Conservation (phyloP, 2,888 invertebrate genomes). For the Rapana venosa region DNA sequence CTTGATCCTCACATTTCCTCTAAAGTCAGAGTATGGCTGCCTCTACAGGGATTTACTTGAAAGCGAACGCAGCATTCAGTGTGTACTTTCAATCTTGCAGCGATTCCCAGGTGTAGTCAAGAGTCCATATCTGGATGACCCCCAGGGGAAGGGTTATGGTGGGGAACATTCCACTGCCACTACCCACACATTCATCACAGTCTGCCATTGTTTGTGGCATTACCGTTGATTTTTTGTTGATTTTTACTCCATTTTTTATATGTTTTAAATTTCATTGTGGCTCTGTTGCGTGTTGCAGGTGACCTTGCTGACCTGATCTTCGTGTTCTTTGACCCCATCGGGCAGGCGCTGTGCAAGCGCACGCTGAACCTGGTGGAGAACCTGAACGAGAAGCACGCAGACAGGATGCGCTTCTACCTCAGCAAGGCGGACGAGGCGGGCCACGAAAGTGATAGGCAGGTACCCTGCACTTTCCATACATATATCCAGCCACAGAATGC, state of each 20-base stretch:
- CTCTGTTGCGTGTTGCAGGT: conserved; percentile 60
- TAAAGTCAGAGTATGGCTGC: no score
- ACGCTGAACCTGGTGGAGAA: conserved; percentile 81
- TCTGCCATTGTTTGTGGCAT: no score
- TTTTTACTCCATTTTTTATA: neutral
- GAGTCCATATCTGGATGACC: no score
- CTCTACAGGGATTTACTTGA: no score
- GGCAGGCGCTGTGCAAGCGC: conserved; percentile 82
- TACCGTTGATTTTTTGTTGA: neutral
- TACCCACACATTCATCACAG: no score
- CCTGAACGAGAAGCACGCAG: conserved; percentile 80
- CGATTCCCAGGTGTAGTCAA: no score
- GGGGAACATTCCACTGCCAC: no score
- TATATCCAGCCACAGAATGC: no score
- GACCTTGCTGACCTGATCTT: conserved; percentile 81
- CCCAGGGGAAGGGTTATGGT: no score
- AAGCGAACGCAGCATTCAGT: no score
- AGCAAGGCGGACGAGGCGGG: conserved; percentile 83
- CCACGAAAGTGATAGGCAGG: conserved; percentile 81
- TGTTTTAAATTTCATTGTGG: neutral
- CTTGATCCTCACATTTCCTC: no score
- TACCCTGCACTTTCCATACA: conserved; percentile 53
- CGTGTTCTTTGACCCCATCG: conserved; percentile 83
- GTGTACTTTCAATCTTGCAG: no score
- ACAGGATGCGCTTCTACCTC: conserved; percentile 81